These are phyloP conservation scores for Barypeithes pellucidus DNA, from an alignment of 2,888 invertebrate species.

Conservation along the genomic window DNA sequence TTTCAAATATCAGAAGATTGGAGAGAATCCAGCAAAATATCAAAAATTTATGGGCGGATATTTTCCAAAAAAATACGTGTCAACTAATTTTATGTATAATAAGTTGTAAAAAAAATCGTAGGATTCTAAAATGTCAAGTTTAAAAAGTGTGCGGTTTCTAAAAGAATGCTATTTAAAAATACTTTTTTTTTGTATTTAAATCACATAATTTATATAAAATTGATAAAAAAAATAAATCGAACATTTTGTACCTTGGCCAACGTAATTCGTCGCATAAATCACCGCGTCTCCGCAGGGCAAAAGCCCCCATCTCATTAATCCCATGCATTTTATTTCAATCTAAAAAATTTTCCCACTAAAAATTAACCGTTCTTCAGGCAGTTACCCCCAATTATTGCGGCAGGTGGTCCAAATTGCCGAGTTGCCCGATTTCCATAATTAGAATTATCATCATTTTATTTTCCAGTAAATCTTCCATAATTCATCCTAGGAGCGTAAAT, in stretches of 20 bases:
- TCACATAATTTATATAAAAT: not conserved
- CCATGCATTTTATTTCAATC: not conserved
- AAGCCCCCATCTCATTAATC: not conserved
- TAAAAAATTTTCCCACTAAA: not conserved
- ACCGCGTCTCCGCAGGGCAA: not conserved
- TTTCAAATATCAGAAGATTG: too few relatives aligned
- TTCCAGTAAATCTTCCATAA: not conserved
- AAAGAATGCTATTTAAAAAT: too few relatives aligned
- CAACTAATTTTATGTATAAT: too few relatives aligned
- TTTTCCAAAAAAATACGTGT: too few relatives aligned
- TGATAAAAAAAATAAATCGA: not conserved
- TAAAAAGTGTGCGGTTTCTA: too few relatives aligned
- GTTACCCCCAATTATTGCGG: constrained; percentile 7
- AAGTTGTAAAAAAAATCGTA: too few relatives aligned
- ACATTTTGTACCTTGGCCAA: too few relatives aligned
- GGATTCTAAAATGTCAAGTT: too few relatives aligned
- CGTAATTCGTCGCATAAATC: not conserved
- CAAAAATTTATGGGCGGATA: too few relatives aligned
- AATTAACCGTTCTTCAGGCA: not conserved
- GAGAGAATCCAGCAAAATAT: too few relatives aligned
- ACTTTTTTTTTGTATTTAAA: too few relatives aligned
- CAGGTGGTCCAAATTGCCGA: constrained; percentile 8
- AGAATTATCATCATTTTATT: constrained; percentile 11
- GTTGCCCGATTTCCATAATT: constrained; percentile 8
- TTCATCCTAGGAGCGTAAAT: constrained; percentile 1